Conservation (phyloP, 2,797 vertebrate species). For the Coilia nasus region DNA sequence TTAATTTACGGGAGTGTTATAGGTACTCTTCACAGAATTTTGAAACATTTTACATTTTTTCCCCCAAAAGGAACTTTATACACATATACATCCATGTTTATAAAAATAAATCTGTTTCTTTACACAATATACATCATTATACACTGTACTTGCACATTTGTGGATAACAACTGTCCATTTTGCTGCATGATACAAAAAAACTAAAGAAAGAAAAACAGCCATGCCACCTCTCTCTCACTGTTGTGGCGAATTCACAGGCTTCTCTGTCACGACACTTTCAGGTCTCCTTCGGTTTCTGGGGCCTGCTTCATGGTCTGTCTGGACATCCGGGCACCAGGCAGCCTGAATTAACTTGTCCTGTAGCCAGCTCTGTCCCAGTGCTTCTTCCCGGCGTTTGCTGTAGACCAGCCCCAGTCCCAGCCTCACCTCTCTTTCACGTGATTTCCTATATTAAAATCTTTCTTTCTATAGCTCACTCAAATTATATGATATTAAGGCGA, state of each 20-base stretch:
- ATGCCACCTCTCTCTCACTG: not conserved
- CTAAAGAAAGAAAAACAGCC: not conserved
- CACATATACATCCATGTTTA: slow-evolving; percentile 75
- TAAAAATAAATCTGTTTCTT: slow-evolving; percentile 83
- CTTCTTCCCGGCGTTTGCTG: not conserved
- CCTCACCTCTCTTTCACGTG: not conserved
- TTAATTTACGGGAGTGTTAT: slow-evolving; percentile 70
- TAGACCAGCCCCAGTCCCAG: not conserved
- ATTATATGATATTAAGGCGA: not conserved
- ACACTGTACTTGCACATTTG: slow-evolving; percentile 38
- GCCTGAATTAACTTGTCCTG: not conserved
- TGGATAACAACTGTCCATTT: not conserved
- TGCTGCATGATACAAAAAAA: not conserved
- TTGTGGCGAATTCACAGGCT: not conserved
- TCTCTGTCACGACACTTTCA: slow-evolving; percentile 12
- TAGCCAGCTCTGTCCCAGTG: not conserved
- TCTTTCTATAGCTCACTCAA: not conserved
- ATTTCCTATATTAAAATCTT: slow-evolving; percentile 21
- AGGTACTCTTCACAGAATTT: slow-evolving; percentile 61
- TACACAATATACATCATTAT: slow-evolving; percentile 80
- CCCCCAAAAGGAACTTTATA: slow-evolving; percentile 66
- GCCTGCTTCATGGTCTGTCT: not conserved
- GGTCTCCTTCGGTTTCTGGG: slow-evolving; percentile 13
- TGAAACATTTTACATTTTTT: slow-evolving; percentile 65
- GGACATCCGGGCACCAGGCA: not conserved